Evolutionary conservation across 2,888 invertebrate species (phyloP), one percentile per base, ranked within the genome.

Genomic region (Apocheima hispidaria): DNA sequence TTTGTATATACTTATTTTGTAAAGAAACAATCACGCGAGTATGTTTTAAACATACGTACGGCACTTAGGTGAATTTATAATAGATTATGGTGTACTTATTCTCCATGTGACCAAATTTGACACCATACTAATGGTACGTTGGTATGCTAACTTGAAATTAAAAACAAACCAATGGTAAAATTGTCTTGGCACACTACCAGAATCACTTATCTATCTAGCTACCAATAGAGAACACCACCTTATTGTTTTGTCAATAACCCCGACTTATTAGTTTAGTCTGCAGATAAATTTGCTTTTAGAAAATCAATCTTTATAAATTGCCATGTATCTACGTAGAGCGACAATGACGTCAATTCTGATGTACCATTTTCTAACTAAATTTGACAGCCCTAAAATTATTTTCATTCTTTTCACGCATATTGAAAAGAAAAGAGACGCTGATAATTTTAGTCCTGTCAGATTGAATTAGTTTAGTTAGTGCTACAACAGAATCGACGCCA

Each of bases 101-200:
- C 88, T 88, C 86, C 84, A 84, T 81, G 89, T 89, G 89, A 88
- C 89, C 88, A 90, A 89, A 88, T 75, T 71, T 73, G 72, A 78
- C 75, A 77, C 77, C 66, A 63, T 70, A 66, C 9, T 36, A 5
- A 35, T 14, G n/a, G 14, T 6, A 36, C 33, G 4, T 35, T 36
- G 4, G 10, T 10, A 12, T 33, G 33, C 16, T 16, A 16, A n/a
- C 5, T 36, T 16, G 5, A 16, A 16, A 2, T 16, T 36, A 16
- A 36, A 36, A 16, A 16, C 36, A 7, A 20, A 20, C 10, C 20
- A 40, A 14, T 6, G 33, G 10, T 12, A n/a, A 33, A 33, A n/a
- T 14, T 12, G 30, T 30, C 12, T 12, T 30, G 10, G 10, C 30
- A 30, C 36, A 38, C 18, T 9, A 9, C 18, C 6, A 14, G 1